Base-by-base conservation (phyloP, 2,888 invertebrate species). In the Pristionchus fissidentatus region DNA sequence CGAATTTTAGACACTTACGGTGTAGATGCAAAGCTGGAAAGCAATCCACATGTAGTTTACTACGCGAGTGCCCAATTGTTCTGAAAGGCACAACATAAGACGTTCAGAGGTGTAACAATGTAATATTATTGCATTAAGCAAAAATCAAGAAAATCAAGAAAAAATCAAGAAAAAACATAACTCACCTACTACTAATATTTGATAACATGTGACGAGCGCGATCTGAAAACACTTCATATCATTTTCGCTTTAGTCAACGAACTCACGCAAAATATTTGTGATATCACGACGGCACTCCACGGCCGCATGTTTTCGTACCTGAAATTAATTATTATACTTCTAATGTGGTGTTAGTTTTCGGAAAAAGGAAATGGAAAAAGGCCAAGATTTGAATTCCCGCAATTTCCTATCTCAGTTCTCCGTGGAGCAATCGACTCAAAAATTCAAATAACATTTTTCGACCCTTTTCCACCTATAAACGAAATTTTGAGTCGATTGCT, bases 261-360 rank as follows among this genome's bases (percentile, higher is more conserved):
- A 15, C 66, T 66, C n/a, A 66, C 66, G 29, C 66, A 66, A 66
- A 66, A 38, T n/a, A 66, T 38, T 19, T 66, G 66, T 22, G 66
- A 66, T n/a, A 38, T 38, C 10, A 38, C 19, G 3, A 66, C 66
- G 3, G 41, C 22, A 38, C 66, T 38, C 66, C 66, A 66, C 7
- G 66, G 66, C 3, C 66, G 66, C 38, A 66, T 66, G 19, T 35
- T 38, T 38, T 66, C 66, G n/a, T 66, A 66, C 38, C 66, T 66
- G 29, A 66, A 62, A n/a, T n/a, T n/a, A n/a, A n/a, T n/a, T n/a
- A n/a, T n/a, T n/a, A n/a, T n/a, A n/a, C n/a, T n/a, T n/a, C n/a
- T n/a, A n/a, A n/a, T n/a, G n/a, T n/a, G n/a, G n/a, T n/a, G n/a
- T n/a, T n/a, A n/a, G n/a, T n/a, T n/a, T n/a, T n/a, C n/a, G n/a